Evolutionary conservation across 2,888 invertebrate genomes (phyloP), one percentile per base, ranked within the genome.

Genomic region (Ormyrus thymus): DNA sequence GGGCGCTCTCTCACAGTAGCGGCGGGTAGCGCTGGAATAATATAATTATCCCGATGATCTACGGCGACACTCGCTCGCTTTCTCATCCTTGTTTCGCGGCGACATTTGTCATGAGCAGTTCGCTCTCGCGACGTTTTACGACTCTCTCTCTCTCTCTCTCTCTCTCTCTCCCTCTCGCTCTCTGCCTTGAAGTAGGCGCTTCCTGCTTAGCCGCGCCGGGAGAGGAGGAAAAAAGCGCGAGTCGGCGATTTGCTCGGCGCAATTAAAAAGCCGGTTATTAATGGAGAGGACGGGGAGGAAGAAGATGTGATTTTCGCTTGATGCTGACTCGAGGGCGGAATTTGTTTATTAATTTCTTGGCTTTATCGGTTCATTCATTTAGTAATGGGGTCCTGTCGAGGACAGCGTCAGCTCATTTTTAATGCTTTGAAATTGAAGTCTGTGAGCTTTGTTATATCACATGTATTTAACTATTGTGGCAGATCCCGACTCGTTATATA

Each of bases 31-130:
- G 62, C 76, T 68, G 65, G 81, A 79, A 81, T 89, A 89, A 89
- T 88, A 88, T 89, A 89, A 89, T 89, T 89, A 89, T 88, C 88
- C 85, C 82, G 82, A 84, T 89, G 89, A 89, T 88, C 84, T 88
- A 89, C 86, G 85, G 82, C 76, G 80, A 81, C 83, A 83, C 84
- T 84, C 85, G 83, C 82, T 69, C 77, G 74, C 45, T 79, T 71
- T 79, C 64, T 79, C 70, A 76, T 75, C 70, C 72, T 79, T 76
- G 71, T 81, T 79, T 79, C 80, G 72, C 71, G 71, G 79, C 81
- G 80, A 78, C 83, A 76, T 81, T 78, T 81, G 82, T 80, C 82
- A 80, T 82, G 72, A 69, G 76, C 59, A 58, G 29, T 29, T 29
- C 15, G 45, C 73, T 53, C 29, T 29, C 68, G 61, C 62, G 51